These are phyloP conservation scores for Characodon lateralis DNA, from an alignment of 2,797 vertebrate species.

Conservation along the genomic window DNA sequence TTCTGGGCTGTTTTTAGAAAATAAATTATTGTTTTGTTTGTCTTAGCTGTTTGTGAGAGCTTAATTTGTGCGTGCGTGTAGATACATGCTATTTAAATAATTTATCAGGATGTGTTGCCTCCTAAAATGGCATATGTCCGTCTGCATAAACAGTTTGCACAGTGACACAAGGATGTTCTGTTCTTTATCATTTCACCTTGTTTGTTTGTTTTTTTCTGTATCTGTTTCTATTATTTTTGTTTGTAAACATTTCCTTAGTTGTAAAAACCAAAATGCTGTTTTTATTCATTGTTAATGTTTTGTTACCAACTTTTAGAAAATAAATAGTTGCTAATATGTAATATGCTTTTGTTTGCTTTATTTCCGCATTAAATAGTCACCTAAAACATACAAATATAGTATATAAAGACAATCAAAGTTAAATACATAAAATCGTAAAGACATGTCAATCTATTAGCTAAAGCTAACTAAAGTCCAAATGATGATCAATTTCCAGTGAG, in stretches of 20 bases:
- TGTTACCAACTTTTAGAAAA: conserved; percentile 90
- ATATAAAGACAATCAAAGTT: neutral
- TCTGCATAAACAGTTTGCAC: conserved; percentile 99
- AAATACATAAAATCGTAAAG: no score
- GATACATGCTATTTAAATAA: conserved; percentile 99
- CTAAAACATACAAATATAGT: neutral
- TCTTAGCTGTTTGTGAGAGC: conserved; percentile 81
- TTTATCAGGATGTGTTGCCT: conserved; percentile 96
- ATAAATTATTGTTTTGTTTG: conserved; percentile 94
- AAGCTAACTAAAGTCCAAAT: neutral
- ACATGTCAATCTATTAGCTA: neutral
- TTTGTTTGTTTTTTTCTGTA: conserved; percentile 65
- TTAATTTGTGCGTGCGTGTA: conserved; percentile 80
- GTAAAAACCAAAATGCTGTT: conserved; percentile 87
- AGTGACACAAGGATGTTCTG: conserved; percentile 93
- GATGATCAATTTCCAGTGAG: neutral
- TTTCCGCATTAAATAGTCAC: neutral
- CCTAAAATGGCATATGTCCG: conserved; percentile 86
- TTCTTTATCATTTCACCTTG: conserved; percentile 84
- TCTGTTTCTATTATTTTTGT: conserved; percentile 83
- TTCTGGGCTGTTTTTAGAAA: conserved; percentile 87
- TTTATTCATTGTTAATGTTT: conserved; percentile 90
- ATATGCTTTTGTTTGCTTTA: conserved; percentile 8
- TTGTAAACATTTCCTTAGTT: conserved; percentile 94
- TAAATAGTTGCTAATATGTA: conserved; percentile 86